A percentile compares a stretch with the other conserved stretches of the same genome.
Conservation (phyloP, 2,888 invertebrate genomes). For the Molorchus minor region DNA sequence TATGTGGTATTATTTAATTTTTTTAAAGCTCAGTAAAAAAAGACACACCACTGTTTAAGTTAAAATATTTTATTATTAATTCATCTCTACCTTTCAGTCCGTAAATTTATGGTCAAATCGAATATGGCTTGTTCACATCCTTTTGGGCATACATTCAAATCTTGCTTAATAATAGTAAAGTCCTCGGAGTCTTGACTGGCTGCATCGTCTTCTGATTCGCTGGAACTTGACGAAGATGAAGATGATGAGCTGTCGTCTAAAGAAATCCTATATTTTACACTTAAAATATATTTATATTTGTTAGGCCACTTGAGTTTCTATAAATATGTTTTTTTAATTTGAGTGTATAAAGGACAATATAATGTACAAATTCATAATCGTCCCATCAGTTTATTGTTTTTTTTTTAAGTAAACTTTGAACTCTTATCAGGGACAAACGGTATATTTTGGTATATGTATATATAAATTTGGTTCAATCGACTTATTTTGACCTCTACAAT, state of each 20-base stretch:
- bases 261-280: no score
- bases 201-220: slow-evolving; percentile 69
- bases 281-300: no score
- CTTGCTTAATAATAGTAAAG: slow-evolving; percentile 72
- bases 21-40: background rate
- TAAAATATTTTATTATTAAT: background rate
- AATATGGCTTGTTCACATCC: slow-evolving; percentile 76
- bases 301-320: no score
- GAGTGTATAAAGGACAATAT: no score
- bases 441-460: no score
- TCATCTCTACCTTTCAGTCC: slow-evolving; percentile 67
- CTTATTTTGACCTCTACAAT: no score
- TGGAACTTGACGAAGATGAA: slow-evolving; percentile 66
- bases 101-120: slow-evolving; percentile 71
- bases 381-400: no score
- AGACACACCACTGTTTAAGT: background rate
- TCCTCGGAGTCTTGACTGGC: slow-evolving; percentile 73
- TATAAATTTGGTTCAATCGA: no score
- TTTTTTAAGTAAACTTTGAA: no score
- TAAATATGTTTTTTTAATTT: no score
- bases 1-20: background rate
- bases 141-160: slow-evolving; percentile 76
- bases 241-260: slow-evolving; percentile 55
- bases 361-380: no score
- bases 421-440: no score